Percentiles rank a stretch among this genome's conserved stretches.
These are phyloP conservation scores for Leptothorax acervorum DNA, from an alignment of 2,888 invertebrate species.

Conservation along the genomic window DNA sequence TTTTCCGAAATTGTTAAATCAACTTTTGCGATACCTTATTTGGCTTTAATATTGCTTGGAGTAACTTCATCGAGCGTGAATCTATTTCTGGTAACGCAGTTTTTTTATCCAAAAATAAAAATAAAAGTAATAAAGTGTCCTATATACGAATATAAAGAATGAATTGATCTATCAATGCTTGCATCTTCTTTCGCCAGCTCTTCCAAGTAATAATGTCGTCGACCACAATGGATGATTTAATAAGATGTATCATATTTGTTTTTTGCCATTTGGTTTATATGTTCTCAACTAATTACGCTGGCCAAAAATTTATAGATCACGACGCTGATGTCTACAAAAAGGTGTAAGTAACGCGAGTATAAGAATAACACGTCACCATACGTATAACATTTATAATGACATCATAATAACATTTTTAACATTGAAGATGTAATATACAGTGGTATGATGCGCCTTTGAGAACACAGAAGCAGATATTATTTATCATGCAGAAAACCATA, in stretches of 20 bases:
- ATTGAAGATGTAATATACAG: conserved; percentile 21
- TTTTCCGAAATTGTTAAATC: conserved; percentile 26
- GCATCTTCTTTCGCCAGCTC: background rate
- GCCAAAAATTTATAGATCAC: conserved; percentile 38
- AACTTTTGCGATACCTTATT: conserved; percentile 31
- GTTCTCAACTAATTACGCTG: conserved; percentile 19
- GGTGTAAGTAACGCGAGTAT: conserved; percentile 22
- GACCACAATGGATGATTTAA: background rate
- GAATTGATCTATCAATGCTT: background rate
- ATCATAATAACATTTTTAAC: background rate
- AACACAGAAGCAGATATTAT: conserved; percentile 28
- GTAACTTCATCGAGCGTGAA: conserved; percentile 38
- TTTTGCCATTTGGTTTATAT: conserved; percentile 27
- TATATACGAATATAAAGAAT: background rate
- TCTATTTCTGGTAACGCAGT: conserved; percentile 15
- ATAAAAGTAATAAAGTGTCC: background rate
- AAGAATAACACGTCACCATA: background rate
- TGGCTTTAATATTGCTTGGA: conserved; percentile 42
- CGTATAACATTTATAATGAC: background rate
- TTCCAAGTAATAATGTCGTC: conserved; percentile 4
- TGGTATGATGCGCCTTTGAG: conserved; percentile 25
- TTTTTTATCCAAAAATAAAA: background rate
- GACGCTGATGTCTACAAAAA: conserved; percentile 4
- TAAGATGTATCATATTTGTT: background rate
- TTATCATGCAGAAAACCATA: conserved; percentile 28